Evolutionary conservation across 2,888 invertebrate genomes (phyloP).

Genomic region (Leucophora obtusa): DNA sequence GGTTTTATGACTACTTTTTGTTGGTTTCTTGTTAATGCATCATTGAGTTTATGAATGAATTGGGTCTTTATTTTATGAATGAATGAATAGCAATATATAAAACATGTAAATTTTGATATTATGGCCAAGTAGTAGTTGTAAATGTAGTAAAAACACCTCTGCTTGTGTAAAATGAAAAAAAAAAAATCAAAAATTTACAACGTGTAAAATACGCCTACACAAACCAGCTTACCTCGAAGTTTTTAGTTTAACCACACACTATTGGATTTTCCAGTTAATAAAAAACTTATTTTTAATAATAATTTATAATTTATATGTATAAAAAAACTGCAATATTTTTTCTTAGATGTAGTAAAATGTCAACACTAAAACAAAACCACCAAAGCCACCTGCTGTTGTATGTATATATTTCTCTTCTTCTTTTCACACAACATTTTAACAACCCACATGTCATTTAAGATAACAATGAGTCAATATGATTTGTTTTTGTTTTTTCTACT

Average conservation of each 20-base stretch:
- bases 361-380: constrained; percentile 26
- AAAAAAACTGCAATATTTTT: constrained; percentile 42
- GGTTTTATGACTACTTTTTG: constrained; percentile 1
- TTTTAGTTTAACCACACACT: constrained; percentile 44
- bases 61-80: constrained; percentile 28
- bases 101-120: background rate
- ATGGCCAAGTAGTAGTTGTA: constrained; percentile 28
- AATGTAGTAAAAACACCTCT: constrained; percentile 54
- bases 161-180: constrained; percentile 1
- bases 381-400: constrained; percentile 28
- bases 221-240: constrained; percentile 38
- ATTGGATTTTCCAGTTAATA: background rate
- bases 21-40: constrained; percentile 20
- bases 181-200: constrained; percentile 34
- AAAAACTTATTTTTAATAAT: background rate
- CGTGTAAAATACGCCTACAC: constrained; percentile 51
- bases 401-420: background rate
- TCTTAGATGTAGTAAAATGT: constrained; percentile 32
- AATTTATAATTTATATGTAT: background rate
- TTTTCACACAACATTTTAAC: constrained; percentile 8
- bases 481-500: background rate
- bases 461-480: constrained; percentile 32
- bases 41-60: constrained; percentile 37
- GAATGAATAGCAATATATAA: constrained; percentile 19
- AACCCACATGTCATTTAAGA: constrained; percentile 34